These are phyloP conservation scores for Acanthurus tractus DNA, from an alignment of 2,797 vertebrate genomes.

Conservation along the genomic window DNA sequence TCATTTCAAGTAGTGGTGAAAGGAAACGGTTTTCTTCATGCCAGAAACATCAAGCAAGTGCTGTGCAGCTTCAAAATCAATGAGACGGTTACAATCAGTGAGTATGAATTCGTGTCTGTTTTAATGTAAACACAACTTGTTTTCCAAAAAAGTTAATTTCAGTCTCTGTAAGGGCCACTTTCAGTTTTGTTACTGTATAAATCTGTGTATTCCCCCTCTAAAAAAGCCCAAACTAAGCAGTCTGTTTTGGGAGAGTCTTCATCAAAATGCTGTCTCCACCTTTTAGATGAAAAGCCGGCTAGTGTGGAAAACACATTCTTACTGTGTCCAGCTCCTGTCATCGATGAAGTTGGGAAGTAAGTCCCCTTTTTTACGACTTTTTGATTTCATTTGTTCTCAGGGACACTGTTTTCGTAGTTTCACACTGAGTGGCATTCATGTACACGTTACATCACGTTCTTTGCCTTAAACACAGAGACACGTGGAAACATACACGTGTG, in stretches of 20 bases:
- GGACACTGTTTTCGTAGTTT: conserved; percentile 29
- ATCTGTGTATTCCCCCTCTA: neutral
- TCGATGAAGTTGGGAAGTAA: conserved; percentile 91
- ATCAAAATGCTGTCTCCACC: neutral
- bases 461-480: conserved; percentile 21
- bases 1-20: conserved; percentile 90
- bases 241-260: neutral
- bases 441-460: conserved; percentile 26
- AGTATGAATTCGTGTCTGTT: conserved; percentile 41
- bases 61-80: conserved; percentile 95
- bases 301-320: conserved; percentile 86
- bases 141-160: neutral
- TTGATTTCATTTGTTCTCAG: neutral
- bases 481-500: conserved; percentile 18
- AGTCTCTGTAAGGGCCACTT: too few species aligned
- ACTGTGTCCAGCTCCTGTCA: conserved; percentile 90
- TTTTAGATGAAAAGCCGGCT: conserved; percentile 87
- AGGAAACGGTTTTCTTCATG: conserved; percentile 92
- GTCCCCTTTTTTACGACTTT: conserved; percentile 63
- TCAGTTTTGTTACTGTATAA: neutral
- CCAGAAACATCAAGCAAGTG: conserved; percentile 89
- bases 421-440: neutral
- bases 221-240: neutral
- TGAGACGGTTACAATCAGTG: conserved; percentile 85
- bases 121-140: neutral